phyloP scores from a whole-genome alignment of 2,113 vertebrate species.

The Neoarius graeffei region DNA sequence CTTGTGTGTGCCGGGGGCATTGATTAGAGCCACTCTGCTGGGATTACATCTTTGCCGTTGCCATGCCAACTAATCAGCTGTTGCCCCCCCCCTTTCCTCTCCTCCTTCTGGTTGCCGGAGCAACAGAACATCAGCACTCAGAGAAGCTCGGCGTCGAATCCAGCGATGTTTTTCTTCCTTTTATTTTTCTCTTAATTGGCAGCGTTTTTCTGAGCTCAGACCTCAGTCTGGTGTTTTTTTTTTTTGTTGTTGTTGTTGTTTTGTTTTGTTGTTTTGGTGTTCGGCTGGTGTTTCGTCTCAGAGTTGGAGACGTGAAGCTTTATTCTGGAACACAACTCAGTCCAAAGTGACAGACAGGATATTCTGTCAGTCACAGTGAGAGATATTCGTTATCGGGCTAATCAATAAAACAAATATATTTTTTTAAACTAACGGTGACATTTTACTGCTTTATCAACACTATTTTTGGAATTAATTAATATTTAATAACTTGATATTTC shows the following conservation, averaged over 20 bases:
- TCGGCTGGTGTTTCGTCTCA: constrained; percentile 1
- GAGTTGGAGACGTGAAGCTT: not conserved
- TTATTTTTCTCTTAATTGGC: constrained; percentile 90
- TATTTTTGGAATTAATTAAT: not conserved
- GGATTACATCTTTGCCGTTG: constrained; percentile 99
- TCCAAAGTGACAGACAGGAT: constrained; percentile 17
- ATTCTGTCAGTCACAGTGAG: not conserved
- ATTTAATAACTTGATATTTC: not conserved
- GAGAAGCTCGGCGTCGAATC: constrained; percentile 76
- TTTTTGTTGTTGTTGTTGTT: not conserved
- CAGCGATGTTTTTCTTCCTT: constrained; percentile 65
- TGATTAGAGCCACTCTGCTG: constrained; percentile 99
- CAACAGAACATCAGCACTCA: constrained; percentile 94
- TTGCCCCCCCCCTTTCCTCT: constrained; percentile 64
- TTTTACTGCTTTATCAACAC: not conserved
- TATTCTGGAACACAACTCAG: not conserved
- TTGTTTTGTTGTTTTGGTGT: constrained; percentile 32
- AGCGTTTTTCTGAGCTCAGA: constrained; percentile 82
- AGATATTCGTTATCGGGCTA: not conserved
- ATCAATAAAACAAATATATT: not conserved
- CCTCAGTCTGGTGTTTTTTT: constrained; percentile 42
- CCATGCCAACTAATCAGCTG: constrained; percentile 99
- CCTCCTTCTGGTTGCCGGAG: constrained; percentile 85
- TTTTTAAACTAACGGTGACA: not conserved
- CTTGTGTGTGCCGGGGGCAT: constrained; percentile 99